phyloP scores from a whole-genome alignment of 2,113 vertebrate species.

The Menidia beryllina region DNA sequence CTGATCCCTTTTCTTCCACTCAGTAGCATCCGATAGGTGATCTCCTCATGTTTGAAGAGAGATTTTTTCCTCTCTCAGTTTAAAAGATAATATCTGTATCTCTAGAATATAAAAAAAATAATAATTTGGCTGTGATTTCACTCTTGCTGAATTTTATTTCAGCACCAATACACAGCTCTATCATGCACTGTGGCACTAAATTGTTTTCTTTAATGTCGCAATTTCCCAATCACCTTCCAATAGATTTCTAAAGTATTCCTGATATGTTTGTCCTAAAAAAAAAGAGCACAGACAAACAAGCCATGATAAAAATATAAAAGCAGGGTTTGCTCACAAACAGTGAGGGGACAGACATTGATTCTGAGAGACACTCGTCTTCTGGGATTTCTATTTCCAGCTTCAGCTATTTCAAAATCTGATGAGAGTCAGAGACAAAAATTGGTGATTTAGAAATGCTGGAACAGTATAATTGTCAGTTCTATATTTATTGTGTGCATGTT shows the following conservation, averaged over 20 bases:
- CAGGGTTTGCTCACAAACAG: constrained; percentile 36
- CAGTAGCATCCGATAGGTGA: neutral
- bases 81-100: too few relatives aligned
- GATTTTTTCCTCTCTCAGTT: neutral
- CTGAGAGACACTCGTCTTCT: constrained; percentile 48
- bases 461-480: constrained; percentile 18
- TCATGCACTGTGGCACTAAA: constrained; percentile 14
- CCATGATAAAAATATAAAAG: constrained; percentile 56
- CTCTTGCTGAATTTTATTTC: neutral
- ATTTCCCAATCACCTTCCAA: constrained; percentile 36
- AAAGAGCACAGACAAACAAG: constrained; percentile 25
- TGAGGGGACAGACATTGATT: constrained; percentile 27
- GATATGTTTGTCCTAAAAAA: constrained; percentile 22
- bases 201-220: constrained; percentile 16
- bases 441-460: constrained; percentile 26
- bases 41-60: neutral
- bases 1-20: too few relatives aligned
- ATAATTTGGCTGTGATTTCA: neutral
- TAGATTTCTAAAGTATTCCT: constrained; percentile 32
- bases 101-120: too few relatives aligned
- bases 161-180: neutral
- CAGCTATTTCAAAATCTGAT: constrained; percentile 46
- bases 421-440: constrained; percentile 39
- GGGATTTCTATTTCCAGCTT: constrained; percentile 56
- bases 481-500: constrained; percentile 12